Evolutionary conservation across 2,888 invertebrate genomes (phyloP), one percentile per base, ranked within the genome.

Genomic region (Mythimna lalbum): DNA sequence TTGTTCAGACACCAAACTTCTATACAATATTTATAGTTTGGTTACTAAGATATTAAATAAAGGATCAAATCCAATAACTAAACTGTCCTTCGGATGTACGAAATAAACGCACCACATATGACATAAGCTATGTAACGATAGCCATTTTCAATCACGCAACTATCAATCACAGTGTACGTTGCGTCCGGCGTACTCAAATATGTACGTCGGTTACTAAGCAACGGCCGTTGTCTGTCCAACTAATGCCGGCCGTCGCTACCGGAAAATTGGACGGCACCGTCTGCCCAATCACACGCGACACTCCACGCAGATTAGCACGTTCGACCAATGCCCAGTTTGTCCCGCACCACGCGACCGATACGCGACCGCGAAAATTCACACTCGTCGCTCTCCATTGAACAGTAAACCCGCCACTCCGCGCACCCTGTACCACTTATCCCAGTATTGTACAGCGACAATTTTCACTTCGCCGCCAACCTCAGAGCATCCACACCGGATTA

Each of bases 241-340:
- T 94, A 94, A 93, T 94, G 92, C 90, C 88, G 83, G 81, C 88
- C 88, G 90, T 91, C 89, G 92, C 90, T 80, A 92, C 94, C 94
- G 95, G 95, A 95, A 95, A 95, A 96, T 96, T 95, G 95, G 93
- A 95, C 95, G 93, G 90, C 91, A 90, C 88, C 90, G 93, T 92
- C 93, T 93, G 92, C 90, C 94, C 95, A 95, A 96, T 96, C 95
- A 95, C 91, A 95, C 91, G 94, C 94, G 94, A 94, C 95, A 93
- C 94, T 93, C 95, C 89, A 93, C 93, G 93, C 94, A 95, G 95
- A 96, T 96, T 95, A 95, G 95, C 93, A 91, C 92, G 91, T 89
- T 93, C 93, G 89, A 89, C 92, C 93, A 92, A 90, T 90, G 90
- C 88, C 90, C 90, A 90, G 91, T 90, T 87, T 83, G 86, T 87